Conservation (phyloP, 2,888 invertebrate species). For the Caradrina kadenii region DNA sequence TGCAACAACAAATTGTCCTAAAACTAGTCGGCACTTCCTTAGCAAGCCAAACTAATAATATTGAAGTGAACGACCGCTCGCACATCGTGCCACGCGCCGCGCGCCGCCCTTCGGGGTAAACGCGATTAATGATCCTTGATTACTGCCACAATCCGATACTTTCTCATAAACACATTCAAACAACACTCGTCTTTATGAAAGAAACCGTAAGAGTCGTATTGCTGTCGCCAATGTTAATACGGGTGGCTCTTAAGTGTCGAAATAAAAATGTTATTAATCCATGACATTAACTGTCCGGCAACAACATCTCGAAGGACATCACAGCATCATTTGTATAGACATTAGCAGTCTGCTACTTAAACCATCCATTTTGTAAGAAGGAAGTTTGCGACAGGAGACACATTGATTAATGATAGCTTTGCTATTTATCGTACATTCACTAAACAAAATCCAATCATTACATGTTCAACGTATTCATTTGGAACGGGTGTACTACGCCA, state of each 20-base stretch:
- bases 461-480: slow-evolving; percentile 9
- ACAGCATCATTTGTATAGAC: slow-evolving; percentile 24
- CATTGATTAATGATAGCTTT: slow-evolving; percentile 28
- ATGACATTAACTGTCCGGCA: slow-evolving; percentile 36
- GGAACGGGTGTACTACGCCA: too few species aligned
- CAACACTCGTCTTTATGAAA: slow-evolving; percentile 24
- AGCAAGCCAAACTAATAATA: slow-evolving; percentile 2
- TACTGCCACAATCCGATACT: slow-evolving; percentile 50
- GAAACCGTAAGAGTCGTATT: slow-evolving; percentile 13
- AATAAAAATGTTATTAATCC: slow-evolving; percentile 59
- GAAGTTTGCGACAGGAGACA: slow-evolving; percentile 4
- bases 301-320: slow-evolving; percentile 17
- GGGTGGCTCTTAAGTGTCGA: slow-evolving; percentile 37
- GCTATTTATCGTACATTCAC: slow-evolving; percentile 5
- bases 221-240: slow-evolving; percentile 5
- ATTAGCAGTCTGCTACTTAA: slow-evolving; percentile 25
- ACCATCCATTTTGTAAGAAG: slow-evolving; percentile 15
- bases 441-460: background rate
- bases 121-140: slow-evolving; percentile 59
- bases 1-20: slow-evolving; percentile 1
- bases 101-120: slow-evolving; percentile 36
- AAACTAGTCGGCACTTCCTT: background rate
- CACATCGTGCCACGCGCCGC: slow-evolving; percentile 32
- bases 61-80: slow-evolving; percentile 41
- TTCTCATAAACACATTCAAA: slow-evolving; percentile 27